Percentiles rank a stretch among this genome's conserved stretches.
These are phyloP conservation scores for Catagonus wagneri DNA, from an alignment of 2,113 vertebrate genomes.

Conservation along the genomic window DNA sequence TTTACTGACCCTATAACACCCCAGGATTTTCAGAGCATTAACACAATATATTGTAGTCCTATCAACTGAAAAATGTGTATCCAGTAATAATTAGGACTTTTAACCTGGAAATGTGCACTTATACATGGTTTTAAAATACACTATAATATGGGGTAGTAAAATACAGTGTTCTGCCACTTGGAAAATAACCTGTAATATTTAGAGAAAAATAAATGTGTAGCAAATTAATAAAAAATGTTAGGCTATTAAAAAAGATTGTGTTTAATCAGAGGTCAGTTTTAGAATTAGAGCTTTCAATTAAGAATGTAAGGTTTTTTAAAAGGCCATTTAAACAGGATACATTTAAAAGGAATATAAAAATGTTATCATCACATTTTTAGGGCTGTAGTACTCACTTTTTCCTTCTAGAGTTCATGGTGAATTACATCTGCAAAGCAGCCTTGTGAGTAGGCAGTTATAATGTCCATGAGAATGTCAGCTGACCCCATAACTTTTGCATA, in stretches of 20 bases:
- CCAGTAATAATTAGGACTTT: not conserved
- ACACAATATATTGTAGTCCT: not conserved
- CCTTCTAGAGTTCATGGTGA: not conserved
- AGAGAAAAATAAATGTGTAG: not conserved
- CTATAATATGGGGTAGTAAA: not conserved
- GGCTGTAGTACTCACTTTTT: not conserved
- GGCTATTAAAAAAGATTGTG: not conserved
- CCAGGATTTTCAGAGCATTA: conserved; percentile 20
- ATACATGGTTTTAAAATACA: not conserved
- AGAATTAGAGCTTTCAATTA: not conserved
- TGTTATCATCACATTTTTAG: not conserved
- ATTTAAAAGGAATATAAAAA: not conserved
- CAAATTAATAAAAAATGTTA: not conserved
- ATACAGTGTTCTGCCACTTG: not conserved
- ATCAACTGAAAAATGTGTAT: not conserved
- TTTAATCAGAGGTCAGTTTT: not conserved
- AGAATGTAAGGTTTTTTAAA: not conserved
- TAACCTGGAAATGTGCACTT: not conserved
- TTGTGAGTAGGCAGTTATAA: not conserved
- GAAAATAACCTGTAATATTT: conserved; percentile 12
- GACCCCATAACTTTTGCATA: not conserved
- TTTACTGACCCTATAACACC: not conserved
- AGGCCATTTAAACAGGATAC: not conserved
- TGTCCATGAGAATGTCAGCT: not conserved
- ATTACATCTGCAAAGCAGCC: not conserved